A percentile compares a stretch with the other conserved stretches of the same genome.
Conservation (phyloP, 2,113 vertebrate genomes). For the Ia io region DNA sequence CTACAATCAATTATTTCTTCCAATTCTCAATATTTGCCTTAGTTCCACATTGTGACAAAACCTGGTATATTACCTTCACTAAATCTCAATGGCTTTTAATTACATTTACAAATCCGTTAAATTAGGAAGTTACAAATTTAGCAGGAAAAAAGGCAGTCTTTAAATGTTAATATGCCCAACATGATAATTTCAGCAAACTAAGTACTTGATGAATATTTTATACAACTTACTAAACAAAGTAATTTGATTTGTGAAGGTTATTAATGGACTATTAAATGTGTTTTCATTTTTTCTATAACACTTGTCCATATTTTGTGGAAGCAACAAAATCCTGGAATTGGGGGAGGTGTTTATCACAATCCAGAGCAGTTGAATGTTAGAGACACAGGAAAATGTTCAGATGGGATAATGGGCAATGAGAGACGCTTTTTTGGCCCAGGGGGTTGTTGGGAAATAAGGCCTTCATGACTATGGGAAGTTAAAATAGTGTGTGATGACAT, state of each 20-base stretch:
- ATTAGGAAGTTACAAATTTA: slow-evolving; percentile 13
- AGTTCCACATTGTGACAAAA: not conserved
- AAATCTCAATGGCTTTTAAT: slow-evolving; percentile 24
- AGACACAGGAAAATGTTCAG: not conserved
- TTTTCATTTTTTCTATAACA: not conserved
- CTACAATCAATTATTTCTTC: not conserved
- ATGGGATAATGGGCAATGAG: not conserved
- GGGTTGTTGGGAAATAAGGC: not conserved
- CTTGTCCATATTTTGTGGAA: not conserved
- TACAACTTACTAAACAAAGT: not conserved
- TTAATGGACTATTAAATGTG: not conserved
- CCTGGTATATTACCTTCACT: not conserved
- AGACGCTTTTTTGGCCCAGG: not conserved
- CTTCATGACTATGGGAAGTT: not conserved
- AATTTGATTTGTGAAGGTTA: not conserved
- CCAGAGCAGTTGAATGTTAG: not conserved
- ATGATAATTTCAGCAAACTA: not conserved
- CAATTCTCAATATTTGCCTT: not conserved
- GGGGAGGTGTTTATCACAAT: not conserved
- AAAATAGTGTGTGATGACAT: not conserved
- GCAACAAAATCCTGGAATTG: not conserved
- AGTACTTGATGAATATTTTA: not conserved
- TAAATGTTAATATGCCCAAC: not conserved
- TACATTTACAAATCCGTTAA: slow-evolving; percentile 1
- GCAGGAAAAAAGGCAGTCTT: not conserved